These are phyloP conservation scores for Probosciger aterrimus DNA, from an alignment of 2,113 vertebrate genomes.

Conservation along the genomic window DNA sequence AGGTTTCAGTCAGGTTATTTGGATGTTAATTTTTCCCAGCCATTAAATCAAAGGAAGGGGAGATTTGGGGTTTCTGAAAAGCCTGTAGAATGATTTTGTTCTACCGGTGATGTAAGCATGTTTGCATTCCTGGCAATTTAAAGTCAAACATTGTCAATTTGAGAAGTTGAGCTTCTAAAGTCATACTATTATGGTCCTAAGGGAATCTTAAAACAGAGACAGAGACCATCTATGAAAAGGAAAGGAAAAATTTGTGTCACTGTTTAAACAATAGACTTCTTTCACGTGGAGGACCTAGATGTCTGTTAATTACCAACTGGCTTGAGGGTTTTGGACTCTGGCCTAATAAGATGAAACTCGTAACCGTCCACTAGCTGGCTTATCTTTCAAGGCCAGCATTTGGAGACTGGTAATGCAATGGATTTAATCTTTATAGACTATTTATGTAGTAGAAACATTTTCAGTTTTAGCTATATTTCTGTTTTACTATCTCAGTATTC, in stretches of 20 bases:
- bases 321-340: slow-evolving; percentile 34
- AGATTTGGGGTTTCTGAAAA: neutral
- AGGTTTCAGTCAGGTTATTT: neutral
- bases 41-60: neutral
- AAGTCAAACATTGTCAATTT: neutral
- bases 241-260: slow-evolving; percentile 49
- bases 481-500: neutral
- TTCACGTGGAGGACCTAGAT: slow-evolving; percentile 59
- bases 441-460: neutral
- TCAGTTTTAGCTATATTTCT: neutral
- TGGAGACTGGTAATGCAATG: neutral
- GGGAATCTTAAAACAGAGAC: slow-evolving; percentile 45
- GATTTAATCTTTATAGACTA: neutral
- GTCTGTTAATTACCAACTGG: slow-evolving; percentile 57
- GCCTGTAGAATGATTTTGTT: neutral
- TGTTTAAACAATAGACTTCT: slow-evolving; percentile 51
- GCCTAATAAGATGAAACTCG: slow-evolving; percentile 3
- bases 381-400: neutral
- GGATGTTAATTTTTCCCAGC: neutral
- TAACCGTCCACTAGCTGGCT: neutral
- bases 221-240: slow-evolving; percentile 3
- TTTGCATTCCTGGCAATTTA: slow-evolving; percentile 1
- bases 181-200: neutral
- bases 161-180: slow-evolving; percentile 1
- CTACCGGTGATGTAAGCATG: neutral